phyloP scores from a whole-genome alignment of 2,888 invertebrate species.

The Drosophila pseudotakahashii region DNA sequence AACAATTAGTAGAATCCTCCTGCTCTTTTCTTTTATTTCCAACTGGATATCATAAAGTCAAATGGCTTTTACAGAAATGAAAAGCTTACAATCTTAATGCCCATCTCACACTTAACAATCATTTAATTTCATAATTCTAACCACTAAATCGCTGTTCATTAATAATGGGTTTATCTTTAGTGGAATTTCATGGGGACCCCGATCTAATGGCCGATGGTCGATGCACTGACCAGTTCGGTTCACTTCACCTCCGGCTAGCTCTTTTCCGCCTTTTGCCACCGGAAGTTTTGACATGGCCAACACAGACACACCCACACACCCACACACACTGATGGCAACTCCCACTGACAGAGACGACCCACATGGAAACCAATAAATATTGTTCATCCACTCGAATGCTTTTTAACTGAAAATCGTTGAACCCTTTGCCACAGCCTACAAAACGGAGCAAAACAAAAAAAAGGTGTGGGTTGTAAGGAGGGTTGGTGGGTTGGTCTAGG shows the following conservation, averaged over 20 bases:
- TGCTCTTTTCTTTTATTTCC: no score
- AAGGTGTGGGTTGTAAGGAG: background rate
- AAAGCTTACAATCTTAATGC: background rate
- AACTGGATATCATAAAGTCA: no score
- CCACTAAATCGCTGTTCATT: background rate
- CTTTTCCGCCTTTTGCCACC: constrained; percentile 11
- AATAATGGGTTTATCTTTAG: constrained; percentile 7
- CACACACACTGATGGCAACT: constrained; percentile 17
- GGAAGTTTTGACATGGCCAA: constrained; percentile 34
- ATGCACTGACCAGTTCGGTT: constrained; percentile 18
- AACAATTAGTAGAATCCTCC: no score
- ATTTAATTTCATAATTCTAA: constrained; percentile 19
- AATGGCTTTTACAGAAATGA: no score
- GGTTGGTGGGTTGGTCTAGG: background rate
- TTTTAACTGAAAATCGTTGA: constrained; percentile 78
- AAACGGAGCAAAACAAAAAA: constrained; percentile 5
- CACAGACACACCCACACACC: constrained; percentile 4
- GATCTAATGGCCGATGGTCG: constrained; percentile 9
- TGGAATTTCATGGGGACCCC: constrained; percentile 7
- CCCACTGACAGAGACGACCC: constrained; percentile 42
- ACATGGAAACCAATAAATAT: constrained; percentile 80
- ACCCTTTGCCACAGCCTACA: constrained; percentile 59
- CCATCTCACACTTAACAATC: background rate
- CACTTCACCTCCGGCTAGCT: constrained; percentile 21
- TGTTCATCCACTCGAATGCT: constrained; percentile 80